Percentiles rank a stretch among this genome's conserved stretches.
Evolutionary conservation across 2,113 vertebrate genomes (phyloP).

Genomic region (Nestor notabilis): DNA sequence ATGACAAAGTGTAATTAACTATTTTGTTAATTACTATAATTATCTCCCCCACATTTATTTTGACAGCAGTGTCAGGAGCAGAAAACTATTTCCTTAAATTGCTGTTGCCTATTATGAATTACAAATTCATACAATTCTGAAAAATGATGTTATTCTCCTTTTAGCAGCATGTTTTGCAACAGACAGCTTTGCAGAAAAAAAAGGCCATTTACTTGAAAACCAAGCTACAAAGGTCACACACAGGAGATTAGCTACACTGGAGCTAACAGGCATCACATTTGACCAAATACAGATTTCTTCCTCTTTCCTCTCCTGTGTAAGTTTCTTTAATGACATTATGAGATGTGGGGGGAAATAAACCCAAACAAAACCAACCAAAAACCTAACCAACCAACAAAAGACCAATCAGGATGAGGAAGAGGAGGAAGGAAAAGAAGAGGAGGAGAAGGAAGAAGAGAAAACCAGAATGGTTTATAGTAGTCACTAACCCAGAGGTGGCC

Average conservation of each 20-base stretch:
- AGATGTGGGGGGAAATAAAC: not conserved
- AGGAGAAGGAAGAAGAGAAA: not conserved
- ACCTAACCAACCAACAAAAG: too few relatives aligned
- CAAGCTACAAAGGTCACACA: constrained; percentile 26
- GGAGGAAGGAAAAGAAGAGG: not conserved
- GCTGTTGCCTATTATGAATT: constrained; percentile 74
- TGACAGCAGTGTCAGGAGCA: constrained; percentile 67
- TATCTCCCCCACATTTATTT: constrained; percentile 74
- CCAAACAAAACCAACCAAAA: not conserved
- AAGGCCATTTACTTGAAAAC: constrained; percentile 56
- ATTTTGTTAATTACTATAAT: constrained; percentile 79
- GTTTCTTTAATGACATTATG: not conserved
- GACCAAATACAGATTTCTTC: not conserved
- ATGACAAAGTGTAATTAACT: constrained; percentile 75
- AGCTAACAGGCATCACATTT: constrained; percentile 5
- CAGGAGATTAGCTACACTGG: constrained; percentile 40
- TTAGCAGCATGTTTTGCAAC: constrained; percentile 65
- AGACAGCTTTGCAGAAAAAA: constrained; percentile 62
- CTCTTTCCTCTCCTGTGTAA: not conserved
- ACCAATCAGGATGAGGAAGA: not conserved
- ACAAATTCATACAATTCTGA: constrained; percentile 75
- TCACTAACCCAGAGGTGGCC: not conserved
- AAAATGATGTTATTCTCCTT: constrained; percentile 70
- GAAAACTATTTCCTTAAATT: constrained; percentile 74
- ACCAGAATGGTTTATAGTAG: not conserved